These are phyloP conservation scores for Sebastes kiyomatsui DNA, from an alignment of 2,797 vertebrate species.

Conservation along the genomic window DNA sequence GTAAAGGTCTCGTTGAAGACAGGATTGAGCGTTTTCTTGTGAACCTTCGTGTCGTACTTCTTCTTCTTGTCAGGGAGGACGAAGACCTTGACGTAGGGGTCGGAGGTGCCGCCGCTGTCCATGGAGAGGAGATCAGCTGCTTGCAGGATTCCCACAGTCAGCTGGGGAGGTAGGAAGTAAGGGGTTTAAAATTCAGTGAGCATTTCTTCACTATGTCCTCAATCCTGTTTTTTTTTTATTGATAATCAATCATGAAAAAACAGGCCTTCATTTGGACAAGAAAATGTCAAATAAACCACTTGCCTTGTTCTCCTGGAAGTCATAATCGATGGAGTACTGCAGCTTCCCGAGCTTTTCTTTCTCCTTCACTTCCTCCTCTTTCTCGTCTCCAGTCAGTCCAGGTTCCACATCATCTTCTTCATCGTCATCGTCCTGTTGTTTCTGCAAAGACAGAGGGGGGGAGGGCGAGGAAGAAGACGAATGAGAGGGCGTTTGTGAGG, in stretches of 20 bases:
- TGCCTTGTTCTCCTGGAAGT: slow-evolving; percentile 95
- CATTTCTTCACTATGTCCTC: neutral
- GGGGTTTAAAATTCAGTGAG: neutral
- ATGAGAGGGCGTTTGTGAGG: slow-evolving; percentile 42
- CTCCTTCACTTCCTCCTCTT: slow-evolving; percentile 95
- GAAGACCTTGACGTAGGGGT: slow-evolving; percentile 96
- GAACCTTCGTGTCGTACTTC: slow-evolving; percentile 97
- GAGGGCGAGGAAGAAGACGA: neutral
- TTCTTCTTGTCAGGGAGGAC: slow-evolving; percentile 99
- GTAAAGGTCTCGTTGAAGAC: slow-evolving; percentile 95
- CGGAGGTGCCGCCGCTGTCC: slow-evolving; percentile 96
- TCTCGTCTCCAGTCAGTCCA: slow-evolving; percentile 92
- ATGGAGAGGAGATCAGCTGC: slow-evolving; percentile 94
- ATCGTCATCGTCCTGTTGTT: slow-evolving; percentile 88
- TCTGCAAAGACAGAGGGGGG: slow-evolving; percentile 76
- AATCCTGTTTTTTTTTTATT: neutral
- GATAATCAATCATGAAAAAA: neutral
- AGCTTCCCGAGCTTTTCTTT: slow-evolving; percentile 96
- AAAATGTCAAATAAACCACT: neutral
- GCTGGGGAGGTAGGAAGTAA: slow-evolving; percentile 70
- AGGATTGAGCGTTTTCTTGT: slow-evolving; percentile 97
- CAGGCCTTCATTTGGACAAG: neutral
- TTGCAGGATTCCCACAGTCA: slow-evolving; percentile 96
- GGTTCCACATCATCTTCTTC: slow-evolving; percentile 91
- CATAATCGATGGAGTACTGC: slow-evolving; percentile 97